Base-by-base conservation (phyloP, 2,113 vertebrate species). In the Colius striatus region DNA sequence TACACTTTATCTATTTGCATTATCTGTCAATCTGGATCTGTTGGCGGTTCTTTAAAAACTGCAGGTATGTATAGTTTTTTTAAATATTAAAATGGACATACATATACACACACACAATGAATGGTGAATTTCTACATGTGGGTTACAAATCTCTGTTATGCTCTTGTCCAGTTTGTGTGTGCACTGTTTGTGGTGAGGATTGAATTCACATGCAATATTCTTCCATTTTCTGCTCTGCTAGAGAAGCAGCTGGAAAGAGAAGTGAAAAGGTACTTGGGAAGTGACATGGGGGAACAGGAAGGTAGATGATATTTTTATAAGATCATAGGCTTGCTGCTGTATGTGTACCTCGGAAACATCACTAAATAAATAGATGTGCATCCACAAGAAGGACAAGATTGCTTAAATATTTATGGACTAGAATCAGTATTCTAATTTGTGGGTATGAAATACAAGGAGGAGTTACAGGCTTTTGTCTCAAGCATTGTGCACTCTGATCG, bases 371-470 rank as follows among this genome's bases (percentile, higher is more conserved):
- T 17, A 82, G 63, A 65, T 50, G n/a, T 53, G 21, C 32, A 73
- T 15, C 16, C 4, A 1, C 36, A 51, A 55, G 47, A 66, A 71
- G n/a, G 26, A 92, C 45, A 83, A 47, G 47, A 43, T 76, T 88
- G 50, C 30, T 63, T 89, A 79, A 95, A 79, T 89, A 85, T 89
- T 96, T 93, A 48, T 93, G 88, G 91, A 41, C 27, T 41, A 58
- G 71, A 61, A 86, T 14, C 51, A 55, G 25, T 55, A 57, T 77
- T 95, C 36, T 55, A 36, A 84, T 89, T 17, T 48, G 54, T 74
- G n/a, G 29, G 30, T 67, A 30, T 48, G 68, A 41, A 80, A 38
- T 34, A 14, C 27, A 73, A 60, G 27, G 47, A 80, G 22, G 8
- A 13, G 17, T 67, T 58, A 63, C 3, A 41, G 77, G 70, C 45